Percentiles rank a stretch among this genome's conserved stretches.
These are phyloP conservation scores for Phenganax marumi DNA, from an alignment of 92 coral and sea anemone genomes.

Conservation along the genomic window DNA sequence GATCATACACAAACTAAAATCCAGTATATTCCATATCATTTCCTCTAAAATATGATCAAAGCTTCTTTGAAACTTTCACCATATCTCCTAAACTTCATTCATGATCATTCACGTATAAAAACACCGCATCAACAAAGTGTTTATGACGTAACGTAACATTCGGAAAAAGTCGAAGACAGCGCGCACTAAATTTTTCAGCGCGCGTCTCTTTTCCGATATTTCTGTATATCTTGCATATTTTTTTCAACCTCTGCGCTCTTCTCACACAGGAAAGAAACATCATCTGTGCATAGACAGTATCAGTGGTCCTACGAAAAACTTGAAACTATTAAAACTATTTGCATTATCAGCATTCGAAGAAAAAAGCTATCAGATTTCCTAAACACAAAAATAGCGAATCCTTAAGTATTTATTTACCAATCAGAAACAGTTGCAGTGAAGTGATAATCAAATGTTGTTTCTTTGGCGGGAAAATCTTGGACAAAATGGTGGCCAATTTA, in stretches of 20 bases:
- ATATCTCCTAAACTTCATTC: background rate
- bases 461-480: background rate
- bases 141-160: background rate
- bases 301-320: too few relatives aligned
- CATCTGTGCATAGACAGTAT: too few relatives aligned
- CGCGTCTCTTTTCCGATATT: background rate
- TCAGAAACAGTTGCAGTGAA: background rate
- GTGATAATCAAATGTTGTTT: background rate
- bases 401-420: too few relatives aligned
- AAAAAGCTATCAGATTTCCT: too few relatives aligned
- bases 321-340: too few relatives aligned
- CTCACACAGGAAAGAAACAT: too few relatives aligned
- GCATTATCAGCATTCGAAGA: too few relatives aligned
- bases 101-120: background rate
- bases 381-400: too few relatives aligned
- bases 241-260: too few relatives aligned
- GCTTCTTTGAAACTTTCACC: background rate
- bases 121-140: slow-evolving; percentile 13
- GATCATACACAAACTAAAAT: background rate
- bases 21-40: background rate
- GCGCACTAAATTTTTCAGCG: background rate
- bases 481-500: background rate
- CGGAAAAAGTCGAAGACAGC: background rate
- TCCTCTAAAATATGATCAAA: too few relatives aligned
- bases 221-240: too few relatives aligned